These are phyloP conservation scores for Myrmophylax atrothorax DNA, from an alignment of 2,113 vertebrate genomes.

Conservation along the genomic window DNA sequence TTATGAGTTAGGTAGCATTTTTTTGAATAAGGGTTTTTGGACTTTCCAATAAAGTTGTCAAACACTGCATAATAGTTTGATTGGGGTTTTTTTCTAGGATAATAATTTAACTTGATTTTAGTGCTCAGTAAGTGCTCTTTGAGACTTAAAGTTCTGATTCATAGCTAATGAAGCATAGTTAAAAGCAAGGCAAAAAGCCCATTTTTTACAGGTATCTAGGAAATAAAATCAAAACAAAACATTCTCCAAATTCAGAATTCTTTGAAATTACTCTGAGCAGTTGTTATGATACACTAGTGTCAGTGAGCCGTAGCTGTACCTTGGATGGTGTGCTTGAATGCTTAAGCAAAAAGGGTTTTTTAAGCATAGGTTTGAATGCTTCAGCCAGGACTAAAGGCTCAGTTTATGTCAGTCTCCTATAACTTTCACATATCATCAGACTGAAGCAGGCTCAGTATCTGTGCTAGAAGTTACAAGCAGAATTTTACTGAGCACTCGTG, in stretches of 20 bases:
- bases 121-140: not conserved
- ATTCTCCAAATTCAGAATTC: not conserved
- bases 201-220: not conserved
- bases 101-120: not conserved
- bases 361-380: not conserved
- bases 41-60: not conserved
- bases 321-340: not conserved
- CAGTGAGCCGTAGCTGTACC: not conserved
- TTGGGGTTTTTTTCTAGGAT: not conserved
- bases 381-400: not conserved
- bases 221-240: conserved; percentile 12
- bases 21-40: not conserved
- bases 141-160: not conserved
- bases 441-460: not conserved
- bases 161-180: not conserved
- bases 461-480: not conserved
- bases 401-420: not conserved
- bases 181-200: conserved; percentile 18
- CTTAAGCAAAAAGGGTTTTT: not conserved
- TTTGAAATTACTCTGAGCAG: not conserved
- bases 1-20: not conserved
- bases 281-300: not conserved
- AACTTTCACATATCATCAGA: not conserved
- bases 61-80: not conserved
- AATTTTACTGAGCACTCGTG: not conserved